phyloP scores from a whole-genome alignment of 2,888 invertebrate species.

The Trachelus iudaicus region DNA sequence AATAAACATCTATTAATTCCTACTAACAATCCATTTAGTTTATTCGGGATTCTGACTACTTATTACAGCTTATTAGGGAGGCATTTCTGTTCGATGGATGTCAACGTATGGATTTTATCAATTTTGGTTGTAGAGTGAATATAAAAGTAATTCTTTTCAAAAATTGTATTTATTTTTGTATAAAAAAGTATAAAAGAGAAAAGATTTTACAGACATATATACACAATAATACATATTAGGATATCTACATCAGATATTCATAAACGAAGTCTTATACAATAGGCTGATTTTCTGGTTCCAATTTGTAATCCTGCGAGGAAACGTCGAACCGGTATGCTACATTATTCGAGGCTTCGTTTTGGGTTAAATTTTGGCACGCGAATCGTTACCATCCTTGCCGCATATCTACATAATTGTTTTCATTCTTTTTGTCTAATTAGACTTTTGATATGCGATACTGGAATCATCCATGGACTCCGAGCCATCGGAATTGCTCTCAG shows the following conservation, averaged over 20 bases:
- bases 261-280: conserved; percentile 11
- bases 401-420: background rate
- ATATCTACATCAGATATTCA: conserved; percentile 52
- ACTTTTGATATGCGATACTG: conserved; percentile 2
- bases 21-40: no score
- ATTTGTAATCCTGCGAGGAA: conserved; percentile 22
- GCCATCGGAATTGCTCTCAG: conserved; percentile 80
- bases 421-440: background rate
- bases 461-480: conserved; percentile 46
- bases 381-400: conserved; percentile 3
- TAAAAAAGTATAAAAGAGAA: conserved; percentile 54
- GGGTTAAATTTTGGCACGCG: conserved; percentile 29
- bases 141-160: conserved; percentile 15
- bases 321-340: background rate
- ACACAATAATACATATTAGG: conserved; percentile 57
- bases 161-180: conserved; percentile 54
- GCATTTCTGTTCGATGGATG: no score
- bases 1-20: no score
- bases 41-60: no score
- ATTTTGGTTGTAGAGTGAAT: background rate
- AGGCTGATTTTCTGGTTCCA: conserved; percentile 29
- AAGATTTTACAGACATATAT: conserved; percentile 47
- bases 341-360: background rate
- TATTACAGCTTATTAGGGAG: no score
- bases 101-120: background rate